Conservation (phyloP, 2,797 vertebrate genomes). For the Carapus acus region DNA sequence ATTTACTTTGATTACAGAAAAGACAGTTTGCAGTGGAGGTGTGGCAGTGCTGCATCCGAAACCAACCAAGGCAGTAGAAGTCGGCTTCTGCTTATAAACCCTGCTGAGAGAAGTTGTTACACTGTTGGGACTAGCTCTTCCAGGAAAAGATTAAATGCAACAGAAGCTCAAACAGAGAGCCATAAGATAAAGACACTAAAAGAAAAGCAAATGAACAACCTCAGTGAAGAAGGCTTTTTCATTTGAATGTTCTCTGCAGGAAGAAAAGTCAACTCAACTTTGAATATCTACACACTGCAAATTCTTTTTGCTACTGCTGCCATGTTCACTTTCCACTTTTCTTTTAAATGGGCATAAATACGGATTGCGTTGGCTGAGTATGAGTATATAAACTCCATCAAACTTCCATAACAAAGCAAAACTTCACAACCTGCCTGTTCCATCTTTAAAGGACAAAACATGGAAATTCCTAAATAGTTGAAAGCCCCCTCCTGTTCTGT, state of each 20-base stretch:
- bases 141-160: not conserved
- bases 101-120: constrained; percentile 14
- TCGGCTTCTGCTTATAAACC: constrained; percentile 33
- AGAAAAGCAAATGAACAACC: not conserved
- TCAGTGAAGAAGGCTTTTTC: too few relatives aligned
- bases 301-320: too few relatives aligned
- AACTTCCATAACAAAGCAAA: constrained; percentile 18
- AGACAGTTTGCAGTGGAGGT: not conserved
- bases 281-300: too few relatives aligned
- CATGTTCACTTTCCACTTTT: constrained; percentile 3
- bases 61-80: constrained; percentile 16
- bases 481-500: constrained; percentile 35
- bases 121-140: not conserved
- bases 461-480: constrained; percentile 55
- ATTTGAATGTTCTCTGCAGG: too few relatives aligned
- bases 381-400: constrained; percentile 20
- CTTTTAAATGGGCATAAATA: constrained; percentile 20
- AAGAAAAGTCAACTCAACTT: too few relatives aligned
- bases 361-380: constrained; percentile 4
- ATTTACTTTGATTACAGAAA: too few relatives aligned
- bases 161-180: not conserved
- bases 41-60: not conserved
- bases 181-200: not conserved
- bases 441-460: constrained; percentile 37
- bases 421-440: constrained; percentile 30